These are phyloP conservation scores for Mormyrops boulengeri DNA, from an alignment of 2,797 vertebrate species.

Conservation along the genomic window DNA sequence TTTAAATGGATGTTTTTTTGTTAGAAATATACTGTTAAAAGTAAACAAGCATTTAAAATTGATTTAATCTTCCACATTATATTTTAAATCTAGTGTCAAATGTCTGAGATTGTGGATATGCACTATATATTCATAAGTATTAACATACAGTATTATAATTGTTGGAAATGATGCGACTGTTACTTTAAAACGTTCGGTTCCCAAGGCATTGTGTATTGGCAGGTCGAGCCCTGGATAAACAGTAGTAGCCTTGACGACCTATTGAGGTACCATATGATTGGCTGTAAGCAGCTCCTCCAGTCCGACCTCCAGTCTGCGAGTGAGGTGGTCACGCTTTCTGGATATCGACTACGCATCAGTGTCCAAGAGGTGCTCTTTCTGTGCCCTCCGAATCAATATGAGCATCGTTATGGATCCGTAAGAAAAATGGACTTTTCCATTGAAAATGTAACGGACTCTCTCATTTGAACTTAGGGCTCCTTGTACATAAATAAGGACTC, in stretches of 20 bases:
- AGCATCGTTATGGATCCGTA: not conserved
- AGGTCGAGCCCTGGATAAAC: conserved; percentile 51
- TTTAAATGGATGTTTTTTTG: not conserved
- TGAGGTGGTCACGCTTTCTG: conserved; percentile 62
- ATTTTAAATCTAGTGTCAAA: not conserved
- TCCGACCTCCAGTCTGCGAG: conserved; percentile 64
- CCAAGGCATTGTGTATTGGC: not conserved
- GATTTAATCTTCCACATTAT: not conserved
- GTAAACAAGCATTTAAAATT: not conserved
- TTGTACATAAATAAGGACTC: conserved; percentile 78
- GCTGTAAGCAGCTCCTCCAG: conserved; percentile 64
- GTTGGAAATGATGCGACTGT: not conserved
- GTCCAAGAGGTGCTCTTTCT: conserved; percentile 56
- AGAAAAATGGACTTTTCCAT: not conserved
- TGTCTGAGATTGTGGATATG: not conserved
- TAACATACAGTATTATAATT: not conserved
- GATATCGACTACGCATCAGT: conserved; percentile 61
- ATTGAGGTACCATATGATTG: conserved; percentile 70
- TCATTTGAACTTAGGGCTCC: conserved; percentile 58
- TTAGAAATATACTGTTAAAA: not conserved
- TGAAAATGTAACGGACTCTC: not conserved
- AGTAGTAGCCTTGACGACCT: conserved; percentile 51
- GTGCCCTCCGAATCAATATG: not conserved
- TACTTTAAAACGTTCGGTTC: not conserved
- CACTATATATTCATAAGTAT: not conserved